Evolutionary conservation across 2,113 vertebrate species (phyloP), one percentile per base, ranked within the genome.

Genomic region (Meriones unguiculatus): DNA sequence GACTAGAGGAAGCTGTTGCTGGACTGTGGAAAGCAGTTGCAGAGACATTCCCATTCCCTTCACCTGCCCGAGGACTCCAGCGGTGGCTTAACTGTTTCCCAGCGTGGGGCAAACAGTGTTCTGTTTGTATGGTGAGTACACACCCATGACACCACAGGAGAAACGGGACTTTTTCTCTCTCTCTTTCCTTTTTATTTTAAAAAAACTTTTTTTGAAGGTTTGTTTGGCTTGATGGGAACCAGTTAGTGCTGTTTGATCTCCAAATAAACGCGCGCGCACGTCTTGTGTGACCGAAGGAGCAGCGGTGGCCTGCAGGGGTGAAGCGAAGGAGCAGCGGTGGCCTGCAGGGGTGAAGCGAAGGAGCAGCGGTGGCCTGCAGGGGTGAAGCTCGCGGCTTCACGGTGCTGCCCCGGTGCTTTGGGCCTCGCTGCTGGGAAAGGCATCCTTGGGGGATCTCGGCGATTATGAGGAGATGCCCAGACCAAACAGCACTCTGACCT

Each of bases 211-310:
- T 35, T 54, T 35, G 64, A 93, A 18, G n/a, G 28, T 91, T 90
- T 41, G 30, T 92, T 64, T 95, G 62, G 76, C 25, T 57, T n/a
- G 11, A 69, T 90, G 52, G 25, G 35, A 95, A 97, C 85, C 82
- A 30, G 38, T 93, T 78, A 84, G n/a, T 30, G n/a, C 73, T 93
- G 54, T 95, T 96, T 96, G 84, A 90, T 93, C 95, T 97, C 94
- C n/a, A 88, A 88, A 52, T 25, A 93, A 96, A 75, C 87, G 11
- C 81, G 8, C 87, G 11, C 81, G 8, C 67, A 41, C 25, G 14
- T 52, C 22, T 92, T 90, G 88, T 25, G 59, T 65, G 65, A 92
- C 50, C 93, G 41, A 87, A 87, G 46, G 54, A 95, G 81, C 8
- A 89, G 59, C 25, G 20, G 62, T 73, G 22, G 90, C 46, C 20